Conservation (phyloP, 1,140 invertebrate genomes). For the Cyclina sinensis region DNA sequence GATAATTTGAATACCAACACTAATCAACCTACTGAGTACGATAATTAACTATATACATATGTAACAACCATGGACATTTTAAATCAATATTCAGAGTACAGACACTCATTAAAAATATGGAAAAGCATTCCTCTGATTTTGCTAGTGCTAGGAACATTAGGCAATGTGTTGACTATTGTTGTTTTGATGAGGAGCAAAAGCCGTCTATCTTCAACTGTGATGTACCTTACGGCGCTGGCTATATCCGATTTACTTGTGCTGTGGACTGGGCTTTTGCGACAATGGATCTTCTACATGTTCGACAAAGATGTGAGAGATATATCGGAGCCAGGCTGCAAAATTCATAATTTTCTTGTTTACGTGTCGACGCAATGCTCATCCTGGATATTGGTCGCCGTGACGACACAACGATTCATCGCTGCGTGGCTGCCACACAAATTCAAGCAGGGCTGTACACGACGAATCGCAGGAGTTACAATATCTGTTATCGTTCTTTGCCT, state of each 20-base stretch:
- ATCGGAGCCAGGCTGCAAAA: slow-evolving; percentile 67
- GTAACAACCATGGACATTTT: slow-evolving; percentile 16
- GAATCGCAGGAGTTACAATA: background rate
- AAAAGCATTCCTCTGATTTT: slow-evolving; percentile 68
- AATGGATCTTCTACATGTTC: slow-evolving; percentile 72
- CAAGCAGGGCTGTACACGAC: slow-evolving; percentile 53
- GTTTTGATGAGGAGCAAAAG: slow-evolving; percentile 52
- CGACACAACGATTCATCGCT: slow-evolving; percentile 73
- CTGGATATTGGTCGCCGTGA: slow-evolving; percentile 77
- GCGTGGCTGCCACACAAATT: slow-evolving; percentile 73
- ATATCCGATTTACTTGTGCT: slow-evolving; percentile 71
- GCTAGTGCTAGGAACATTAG: slow-evolving; percentile 71
- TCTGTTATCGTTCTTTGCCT: slow-evolving; percentile 5
- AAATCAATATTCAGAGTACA: slow-evolving; percentile 37
- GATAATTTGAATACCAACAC: too few relatives aligned
- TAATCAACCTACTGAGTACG: too few relatives aligned
- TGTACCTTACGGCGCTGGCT: slow-evolving; percentile 71
- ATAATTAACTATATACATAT: too few relatives aligned
- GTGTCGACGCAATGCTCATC: slow-evolving; percentile 65
- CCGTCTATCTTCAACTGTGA: slow-evolving; percentile 53
- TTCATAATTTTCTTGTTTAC: slow-evolving; percentile 71
- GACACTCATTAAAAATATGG: slow-evolving; percentile 50
- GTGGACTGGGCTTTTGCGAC: slow-evolving; percentile 72
- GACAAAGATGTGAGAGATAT: slow-evolving; percentile 68
- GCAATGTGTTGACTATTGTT: slow-evolving; percentile 71